Base-by-base conservation (phyloP, 2,888 invertebrate species). In the Apamea epomidion region DNA sequence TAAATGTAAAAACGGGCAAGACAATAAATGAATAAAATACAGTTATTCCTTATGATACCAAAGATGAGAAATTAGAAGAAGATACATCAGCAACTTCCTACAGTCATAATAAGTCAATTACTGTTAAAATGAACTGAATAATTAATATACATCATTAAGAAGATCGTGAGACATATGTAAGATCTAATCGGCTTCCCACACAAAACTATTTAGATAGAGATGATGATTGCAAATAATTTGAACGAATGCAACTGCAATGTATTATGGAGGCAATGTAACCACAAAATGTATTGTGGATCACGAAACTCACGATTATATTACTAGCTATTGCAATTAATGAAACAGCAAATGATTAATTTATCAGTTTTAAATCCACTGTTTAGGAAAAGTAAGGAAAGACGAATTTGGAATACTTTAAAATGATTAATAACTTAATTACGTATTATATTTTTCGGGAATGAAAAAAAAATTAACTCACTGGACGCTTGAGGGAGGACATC, bases 211-310 rank as follows among this genome's bases (percentile, higher is more conserved):
- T 82, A 82, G 72, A 87, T 69, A 77, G 5, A 77, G 16, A 80
- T 75, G 60, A 71, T 79, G 70, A 85, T 88, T 76, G 75, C 75
- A 76, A 85, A 85, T 79, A 70, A 88, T 78, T 67, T 74, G 16
- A 76, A 80, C 69, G 69, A 70, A 72, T 82, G 37, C 78, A 81
- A 74, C 78, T 78, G 75, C 76, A 83, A 76, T 78, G 76, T 76
- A 80, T 60, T 85, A 80, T 87, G 86, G 75, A 91, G 90, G 91
- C 92, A 92, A 90, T 91, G 92, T 92, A 92, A 90, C 91, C 90
- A 93, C 92, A 92, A 92, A 91, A 90, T 91, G 73, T 89, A 70
- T 70, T 73, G 80, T 80, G 83, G 81, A 91, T 93, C 93, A 93
- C 92, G 69, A 77, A 45, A 78, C 81, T 80, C 88, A 88, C 88